A percentile compares a stretch with the other conserved stretches of the same genome.
These are phyloP conservation scores for Papilio aristodemus DNA, from an alignment of 1,140 invertebrate species.

Conservation along the genomic window DNA sequence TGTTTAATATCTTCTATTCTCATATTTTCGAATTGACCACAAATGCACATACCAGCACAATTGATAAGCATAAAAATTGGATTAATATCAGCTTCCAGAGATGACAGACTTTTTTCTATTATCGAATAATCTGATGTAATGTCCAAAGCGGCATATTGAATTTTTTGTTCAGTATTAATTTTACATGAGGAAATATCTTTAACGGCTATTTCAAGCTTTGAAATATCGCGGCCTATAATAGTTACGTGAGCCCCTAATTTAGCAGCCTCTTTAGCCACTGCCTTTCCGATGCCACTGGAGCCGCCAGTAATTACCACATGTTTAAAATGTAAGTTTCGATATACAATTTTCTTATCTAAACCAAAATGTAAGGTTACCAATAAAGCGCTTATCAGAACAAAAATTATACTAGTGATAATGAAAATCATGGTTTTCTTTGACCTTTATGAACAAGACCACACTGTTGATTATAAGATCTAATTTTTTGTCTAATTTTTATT, in stretches of 20 bases:
- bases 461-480: not conserved
- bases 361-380: slow-evolving; percentile 43
- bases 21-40: slow-evolving; percentile 91
- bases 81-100: slow-evolving; percentile 80
- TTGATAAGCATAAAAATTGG: slow-evolving; percentile 95
- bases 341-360: slow-evolving; percentile 60
- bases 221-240: slow-evolving; percentile 90
- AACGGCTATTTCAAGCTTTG: slow-evolving; percentile 84
- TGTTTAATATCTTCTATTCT: slow-evolving; percentile 85
- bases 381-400: slow-evolving; percentile 41
- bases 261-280: slow-evolving; percentile 88
- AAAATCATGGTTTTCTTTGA: slow-evolving; percentile 27
- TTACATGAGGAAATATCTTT: slow-evolving; percentile 80
- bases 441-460: not conserved
- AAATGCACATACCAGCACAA: slow-evolving; percentile 92
- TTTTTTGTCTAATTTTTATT: not conserved
- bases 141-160: slow-evolving; percentile 88
- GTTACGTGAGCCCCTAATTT: slow-evolving; percentile 92
- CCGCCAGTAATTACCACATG: slow-evolving; percentile 93
- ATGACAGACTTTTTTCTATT: slow-evolving; percentile 84
- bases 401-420: slow-evolving; percentile 35
- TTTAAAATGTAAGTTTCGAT: slow-evolving; percentile 71
- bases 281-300: slow-evolving; percentile 96
- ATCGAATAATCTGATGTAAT: slow-evolving; percentile 84
- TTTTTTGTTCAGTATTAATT: slow-evolving; percentile 81